Evolutionary conservation across 1,140 invertebrate genomes (phyloP), one percentile per base, ranked within the genome.

Genomic region (Procambarus clarkii): DNA sequence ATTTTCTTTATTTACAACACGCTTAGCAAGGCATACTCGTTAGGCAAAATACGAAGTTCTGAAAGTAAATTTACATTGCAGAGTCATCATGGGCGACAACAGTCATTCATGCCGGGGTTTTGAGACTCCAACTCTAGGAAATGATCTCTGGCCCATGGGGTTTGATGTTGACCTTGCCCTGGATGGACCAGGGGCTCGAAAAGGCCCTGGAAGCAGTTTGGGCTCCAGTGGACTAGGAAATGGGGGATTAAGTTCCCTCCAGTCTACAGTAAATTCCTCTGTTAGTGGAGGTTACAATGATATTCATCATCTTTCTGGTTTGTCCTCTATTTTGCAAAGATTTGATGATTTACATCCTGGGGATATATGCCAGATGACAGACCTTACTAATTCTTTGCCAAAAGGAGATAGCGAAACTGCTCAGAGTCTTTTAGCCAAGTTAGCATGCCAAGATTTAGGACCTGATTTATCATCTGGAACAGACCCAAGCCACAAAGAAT

Each of bases 361-460:
- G 46, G 89, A 91, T 54, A 91, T 91, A 69, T 91, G 82, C 60
- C 89, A 91, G 76, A 86, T 91, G 89, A 91, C 89, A 24, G 89
- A 91, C 21, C 89, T 91, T 9, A 91, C 89, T 15, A 91, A 91
- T 74, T 91, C 89, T 50, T 45, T 91, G 50, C 83, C 89, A 18
- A 91, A 91, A 54, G 89, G 89, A 64, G 89, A 91, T 69, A 91
- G 89, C 34, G 89, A 91, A 18, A 85, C 89, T 46, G 89, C 89
- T n/a, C 89, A 91, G 76, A 91, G 89, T 69, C 82, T 91, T 4
- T 60, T 91, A 15, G 89, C 89, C 58, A 91, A 91, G 76, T 79
- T 91, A 21, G 82, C 89, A 18, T 85, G 89, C 44, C 89, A 91
- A 69, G 89, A 91, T 69, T 79, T 91, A 34, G 89, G 82, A 45